Conservation (phyloP, 2,888 invertebrate genomes). For the Andrena haemorrhoa region DNA sequence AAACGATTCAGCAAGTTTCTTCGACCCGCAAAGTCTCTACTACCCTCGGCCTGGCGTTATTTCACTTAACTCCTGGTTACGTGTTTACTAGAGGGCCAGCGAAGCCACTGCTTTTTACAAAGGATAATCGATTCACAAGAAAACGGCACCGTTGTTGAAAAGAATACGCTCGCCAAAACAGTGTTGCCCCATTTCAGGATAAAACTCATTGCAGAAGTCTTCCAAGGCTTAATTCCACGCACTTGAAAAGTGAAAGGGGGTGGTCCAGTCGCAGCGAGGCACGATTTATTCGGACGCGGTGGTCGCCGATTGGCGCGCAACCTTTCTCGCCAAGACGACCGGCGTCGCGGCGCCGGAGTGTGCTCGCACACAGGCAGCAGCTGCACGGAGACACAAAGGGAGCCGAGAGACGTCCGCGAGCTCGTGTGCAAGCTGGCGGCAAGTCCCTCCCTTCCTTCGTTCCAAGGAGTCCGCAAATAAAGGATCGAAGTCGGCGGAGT, state of each 20-base stretch:
- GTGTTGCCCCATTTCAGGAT: too few relatives aligned
- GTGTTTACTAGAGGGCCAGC: too few relatives aligned
- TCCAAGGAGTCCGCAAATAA: conserved; percentile 46
- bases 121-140: too few relatives aligned
- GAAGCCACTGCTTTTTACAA: too few relatives aligned
- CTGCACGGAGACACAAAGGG: neutral
- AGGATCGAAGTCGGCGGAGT: conserved; percentile 53
- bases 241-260: conserved; percentile 36
- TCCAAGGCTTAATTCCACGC: too few relatives aligned
- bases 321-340: conserved; percentile 75
- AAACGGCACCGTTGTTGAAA: too few relatives aligned
- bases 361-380: neutral
- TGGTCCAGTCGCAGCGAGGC: conserved; percentile 68
- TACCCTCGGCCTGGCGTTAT: conserved; percentile 15
- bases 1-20: conserved; percentile 34
- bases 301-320: conserved; percentile 76
- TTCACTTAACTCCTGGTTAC: conserved; percentile 53
- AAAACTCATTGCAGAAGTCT: too few relatives aligned
- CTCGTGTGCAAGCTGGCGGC: conserved; percentile 22
- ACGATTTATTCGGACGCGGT: conserved; percentile 77
- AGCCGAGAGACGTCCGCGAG: neutral
- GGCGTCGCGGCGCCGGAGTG: conserved; percentile 75
- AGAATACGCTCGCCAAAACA: too few relatives aligned
- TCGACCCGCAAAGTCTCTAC: conserved; percentile 22
- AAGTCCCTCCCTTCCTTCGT: conserved; percentile 22